These are phyloP conservation scores for Chionis minor DNA, from an alignment of 2,113 vertebrate genomes.

Conservation along the genomic window DNA sequence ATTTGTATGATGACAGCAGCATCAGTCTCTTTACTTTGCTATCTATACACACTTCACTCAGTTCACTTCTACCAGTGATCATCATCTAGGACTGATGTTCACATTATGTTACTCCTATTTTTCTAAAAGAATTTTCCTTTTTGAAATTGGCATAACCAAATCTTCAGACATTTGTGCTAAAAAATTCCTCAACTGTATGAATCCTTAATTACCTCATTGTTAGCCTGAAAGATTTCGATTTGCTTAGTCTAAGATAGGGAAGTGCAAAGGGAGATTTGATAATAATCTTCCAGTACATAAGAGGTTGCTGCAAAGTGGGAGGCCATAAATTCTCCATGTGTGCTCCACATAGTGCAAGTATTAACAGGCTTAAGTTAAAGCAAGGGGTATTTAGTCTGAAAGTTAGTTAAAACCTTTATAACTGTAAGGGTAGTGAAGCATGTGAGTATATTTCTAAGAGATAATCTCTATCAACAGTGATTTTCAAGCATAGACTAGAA, in stretches of 20 bases:
- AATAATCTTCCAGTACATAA: neutral
- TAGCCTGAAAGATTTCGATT: neutral
- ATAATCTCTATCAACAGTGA: neutral
- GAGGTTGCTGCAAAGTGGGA: neutral
- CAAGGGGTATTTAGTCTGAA: neutral
- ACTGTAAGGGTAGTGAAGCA: neutral
- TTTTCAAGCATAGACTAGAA: neutral
- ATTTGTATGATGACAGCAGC: neutral
- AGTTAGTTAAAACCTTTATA: neutral
- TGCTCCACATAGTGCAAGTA: neutral
- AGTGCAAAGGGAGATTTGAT: neutral
- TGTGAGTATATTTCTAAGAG: neutral
- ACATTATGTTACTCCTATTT: neutral
- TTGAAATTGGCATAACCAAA: neutral
- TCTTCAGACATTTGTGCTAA: neutral
- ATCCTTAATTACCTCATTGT: neutral
- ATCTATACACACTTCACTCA: neutral
- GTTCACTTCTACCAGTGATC: neutral
- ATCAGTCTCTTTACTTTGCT: neutral
- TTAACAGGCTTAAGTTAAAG: neutral
- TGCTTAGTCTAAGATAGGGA: neutral
- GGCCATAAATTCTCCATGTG: neutral
- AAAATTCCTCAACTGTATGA: neutral
- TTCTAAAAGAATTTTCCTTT: neutral
- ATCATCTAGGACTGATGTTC: neutral